These are phyloP conservation scores for Hydraecia micacea DNA, from an alignment of 2,888 invertebrate genomes.

Conservation along the genomic window DNA sequence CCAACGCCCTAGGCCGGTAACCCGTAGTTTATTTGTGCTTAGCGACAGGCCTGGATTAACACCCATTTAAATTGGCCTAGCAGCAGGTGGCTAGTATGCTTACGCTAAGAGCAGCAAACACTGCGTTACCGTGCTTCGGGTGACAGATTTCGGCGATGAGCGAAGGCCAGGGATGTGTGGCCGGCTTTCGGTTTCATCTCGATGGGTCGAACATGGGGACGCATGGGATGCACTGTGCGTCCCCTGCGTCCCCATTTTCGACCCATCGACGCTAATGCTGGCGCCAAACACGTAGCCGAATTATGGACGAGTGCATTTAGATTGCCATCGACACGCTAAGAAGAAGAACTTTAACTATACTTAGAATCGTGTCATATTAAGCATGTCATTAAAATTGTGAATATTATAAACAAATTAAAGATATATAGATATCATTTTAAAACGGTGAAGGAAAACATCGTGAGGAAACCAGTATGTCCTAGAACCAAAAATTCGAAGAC, in stretches of 20 bases:
- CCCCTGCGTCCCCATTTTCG: too few relatives aligned
- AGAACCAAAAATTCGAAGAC: too few relatives aligned
- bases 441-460: too few relatives aligned
- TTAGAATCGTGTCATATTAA: not conserved
- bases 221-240: too few relatives aligned
- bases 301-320: not conserved
- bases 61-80: not conserved
- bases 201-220: not conserved
- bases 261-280: not conserved
- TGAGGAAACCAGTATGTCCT: too few relatives aligned
- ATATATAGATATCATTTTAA: too few relatives aligned
- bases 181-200: too few relatives aligned
- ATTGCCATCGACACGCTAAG: too few relatives aligned
- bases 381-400: not conserved
- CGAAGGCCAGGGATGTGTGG: not conserved
- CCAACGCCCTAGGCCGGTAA: constrained; percentile 8
- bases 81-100: not conserved
- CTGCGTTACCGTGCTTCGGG: not conserved
- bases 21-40: not conserved
- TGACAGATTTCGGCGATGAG: not conserved
- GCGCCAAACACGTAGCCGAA: not conserved
- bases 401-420: too few relatives aligned
- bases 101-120: not conserved
- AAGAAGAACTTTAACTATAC: not conserved
- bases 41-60: not conserved